Evolutionary conservation across 2,888 invertebrate species (phyloP).

Genomic region (Stenodema calcarata): DNA sequence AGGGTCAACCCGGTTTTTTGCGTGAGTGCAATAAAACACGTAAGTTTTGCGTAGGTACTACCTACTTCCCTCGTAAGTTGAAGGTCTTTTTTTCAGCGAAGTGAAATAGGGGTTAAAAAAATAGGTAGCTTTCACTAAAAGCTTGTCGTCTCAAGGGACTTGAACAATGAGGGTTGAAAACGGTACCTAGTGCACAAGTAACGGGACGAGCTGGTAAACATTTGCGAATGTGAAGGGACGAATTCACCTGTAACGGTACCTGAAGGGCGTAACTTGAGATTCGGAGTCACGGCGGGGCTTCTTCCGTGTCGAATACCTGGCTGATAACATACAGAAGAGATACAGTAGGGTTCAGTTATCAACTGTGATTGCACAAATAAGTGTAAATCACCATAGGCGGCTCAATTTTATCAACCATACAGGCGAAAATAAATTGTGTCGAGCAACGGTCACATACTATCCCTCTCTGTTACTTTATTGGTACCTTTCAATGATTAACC

Average conservation of each 20-base stretch:
- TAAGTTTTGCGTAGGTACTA: background rate
- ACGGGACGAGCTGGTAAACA: background rate
- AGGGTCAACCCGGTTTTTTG: background rate
- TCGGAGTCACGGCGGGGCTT: no score
- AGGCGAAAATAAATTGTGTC: no score
- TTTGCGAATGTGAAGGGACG: background rate
- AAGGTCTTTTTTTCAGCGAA: background rate
- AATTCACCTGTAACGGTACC: background rate
- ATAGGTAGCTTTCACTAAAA: background rate
- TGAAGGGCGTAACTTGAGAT: background rate
- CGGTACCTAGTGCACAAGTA: background rate
- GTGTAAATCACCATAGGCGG: no score
- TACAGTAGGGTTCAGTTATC: no score
- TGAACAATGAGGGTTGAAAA: background rate
- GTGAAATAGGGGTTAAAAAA: background rate
- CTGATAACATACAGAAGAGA: no score
- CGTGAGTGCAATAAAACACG: background rate
- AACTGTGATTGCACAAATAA: no score
- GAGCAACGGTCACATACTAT: no score
- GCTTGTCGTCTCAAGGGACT: background rate
- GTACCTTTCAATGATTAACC: no score
- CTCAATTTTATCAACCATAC: no score
- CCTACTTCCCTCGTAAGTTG: background rate
- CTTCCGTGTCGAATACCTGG: no score
- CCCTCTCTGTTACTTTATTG: no score